Conservation (phyloP, 2,888 invertebrate genomes). For the Mechanitis messenoides region DNA sequence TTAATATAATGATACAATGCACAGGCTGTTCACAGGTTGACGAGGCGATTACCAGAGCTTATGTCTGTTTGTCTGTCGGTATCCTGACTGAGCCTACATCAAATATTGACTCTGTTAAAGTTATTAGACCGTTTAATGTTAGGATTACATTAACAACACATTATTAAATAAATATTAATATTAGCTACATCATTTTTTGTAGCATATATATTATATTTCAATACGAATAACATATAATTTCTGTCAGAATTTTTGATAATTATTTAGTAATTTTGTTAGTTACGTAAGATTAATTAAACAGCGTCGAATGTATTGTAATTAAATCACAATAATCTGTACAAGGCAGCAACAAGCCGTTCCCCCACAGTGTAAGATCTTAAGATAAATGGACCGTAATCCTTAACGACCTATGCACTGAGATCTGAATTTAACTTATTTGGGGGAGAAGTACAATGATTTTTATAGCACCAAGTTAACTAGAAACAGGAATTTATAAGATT, state of each 20-base stretch:
- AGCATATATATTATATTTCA: too few relatives aligned
- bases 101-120: conserved; percentile 31
- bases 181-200: too few relatives aligned
- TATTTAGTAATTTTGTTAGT: neutral
- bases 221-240: too few relatives aligned
- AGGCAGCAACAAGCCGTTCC: conserved; percentile 25
- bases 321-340: conserved; percentile 14
- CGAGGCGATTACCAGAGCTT: conserved; percentile 44
- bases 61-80: conserved; percentile 38
- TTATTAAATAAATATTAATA: too few relatives aligned
- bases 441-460: conserved; percentile 14
- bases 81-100: conserved; percentile 35
- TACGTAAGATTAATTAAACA: neutral
- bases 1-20: neutral
- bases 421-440: conserved; percentile 30
- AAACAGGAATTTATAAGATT: neutral
- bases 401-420: conserved; percentile 25
- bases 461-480: conserved; percentile 3
- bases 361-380: conserved; percentile 25
- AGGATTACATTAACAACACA: conserved; percentile 7
- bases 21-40: conserved; percentile 32
- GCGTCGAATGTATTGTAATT: neutral
- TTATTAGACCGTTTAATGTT: conserved; percentile 9
- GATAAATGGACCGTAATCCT: conserved; percentile 30
- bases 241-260: neutral